These are phyloP conservation scores for Vesta saturnalis DNA, from an alignment of 2,888 invertebrate genomes.

Conservation along the genomic window DNA sequence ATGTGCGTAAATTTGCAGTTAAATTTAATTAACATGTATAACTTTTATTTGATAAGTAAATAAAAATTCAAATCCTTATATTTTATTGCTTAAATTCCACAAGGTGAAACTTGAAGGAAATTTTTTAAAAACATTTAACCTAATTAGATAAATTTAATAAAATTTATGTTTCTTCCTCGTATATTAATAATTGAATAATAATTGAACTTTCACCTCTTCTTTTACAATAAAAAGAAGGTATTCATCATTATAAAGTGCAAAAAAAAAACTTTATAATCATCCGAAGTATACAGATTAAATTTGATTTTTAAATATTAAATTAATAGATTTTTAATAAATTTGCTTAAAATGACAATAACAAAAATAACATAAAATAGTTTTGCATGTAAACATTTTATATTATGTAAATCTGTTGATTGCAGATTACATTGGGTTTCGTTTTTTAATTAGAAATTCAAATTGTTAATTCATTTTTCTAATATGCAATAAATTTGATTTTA, in stretches of 20 bases:
- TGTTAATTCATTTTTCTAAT: no score
- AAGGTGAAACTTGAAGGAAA: constrained; percentile 11
- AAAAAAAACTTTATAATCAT: background rate
- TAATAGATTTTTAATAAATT: background rate
- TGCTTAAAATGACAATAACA: background rate
- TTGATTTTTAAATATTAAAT: background rate
- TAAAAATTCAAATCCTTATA: background rate
- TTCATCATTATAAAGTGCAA: background rate
- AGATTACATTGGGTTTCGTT: no score
- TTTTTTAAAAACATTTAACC: background rate
- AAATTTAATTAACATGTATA: background rate
- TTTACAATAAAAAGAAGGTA: background rate
- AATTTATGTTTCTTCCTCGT: constrained; percentile 7
- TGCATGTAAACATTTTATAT: no score
- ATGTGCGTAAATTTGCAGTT: background rate
- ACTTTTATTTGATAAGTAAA: background rate
- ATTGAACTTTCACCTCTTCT: constrained; percentile 7
- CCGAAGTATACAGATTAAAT: background rate
- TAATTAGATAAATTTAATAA: constrained; percentile 1
- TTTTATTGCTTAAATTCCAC: background rate
- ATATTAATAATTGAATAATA: constrained; percentile 2
- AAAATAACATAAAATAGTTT: no score
- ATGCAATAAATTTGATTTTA: no score
- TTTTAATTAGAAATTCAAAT: no score
- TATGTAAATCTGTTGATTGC: no score